Evolutionary conservation across 2,888 invertebrate species (phyloP).

Genomic region (Ectemnius lituratus): DNA sequence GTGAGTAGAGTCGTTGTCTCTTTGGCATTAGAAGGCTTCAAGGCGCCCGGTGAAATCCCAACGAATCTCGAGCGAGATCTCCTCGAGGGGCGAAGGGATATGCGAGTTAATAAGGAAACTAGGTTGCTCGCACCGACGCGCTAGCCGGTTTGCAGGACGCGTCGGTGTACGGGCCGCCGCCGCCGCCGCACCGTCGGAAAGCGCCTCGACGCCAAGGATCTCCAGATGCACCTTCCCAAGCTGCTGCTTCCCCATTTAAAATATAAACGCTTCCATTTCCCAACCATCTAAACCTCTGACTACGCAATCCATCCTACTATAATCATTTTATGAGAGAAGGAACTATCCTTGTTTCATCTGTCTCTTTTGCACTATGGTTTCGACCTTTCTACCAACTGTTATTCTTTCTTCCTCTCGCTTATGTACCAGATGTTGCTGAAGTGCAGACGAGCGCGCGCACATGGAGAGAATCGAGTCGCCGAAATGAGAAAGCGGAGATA

Average conservation of each 20-base stretch:
- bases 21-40: background rate
- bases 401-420: too few relatives aligned
- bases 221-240: too few relatives aligned
- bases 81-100: conserved; percentile 47
- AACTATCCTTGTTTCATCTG: too few relatives aligned
- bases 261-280: too few relatives aligned
- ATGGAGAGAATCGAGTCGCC: too few relatives aligned
- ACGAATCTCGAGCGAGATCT: conserved; percentile 44
- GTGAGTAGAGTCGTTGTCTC: too few relatives aligned
- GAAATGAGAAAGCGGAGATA: too few relatives aligned
- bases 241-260: too few relatives aligned
- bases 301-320: background rate
- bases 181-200: conserved; percentile 14
- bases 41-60: conserved; percentile 47
- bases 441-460: too few relatives aligned
- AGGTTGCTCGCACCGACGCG: conserved; percentile 57
- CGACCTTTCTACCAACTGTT: too few relatives aligned
- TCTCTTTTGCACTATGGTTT: too few relatives aligned
- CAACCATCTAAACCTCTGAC: background rate
- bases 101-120: conserved; percentile 64
- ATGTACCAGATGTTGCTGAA: too few relatives aligned
- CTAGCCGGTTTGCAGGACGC: conserved; percentile 56
- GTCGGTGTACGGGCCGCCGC: conserved; percentile 34
- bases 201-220: conserved; percentile 29
- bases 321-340: background rate